These are phyloP conservation scores for Aleiodes testaceus DNA, from an alignment of 2,888 invertebrate genomes.

Conservation along the genomic window DNA sequence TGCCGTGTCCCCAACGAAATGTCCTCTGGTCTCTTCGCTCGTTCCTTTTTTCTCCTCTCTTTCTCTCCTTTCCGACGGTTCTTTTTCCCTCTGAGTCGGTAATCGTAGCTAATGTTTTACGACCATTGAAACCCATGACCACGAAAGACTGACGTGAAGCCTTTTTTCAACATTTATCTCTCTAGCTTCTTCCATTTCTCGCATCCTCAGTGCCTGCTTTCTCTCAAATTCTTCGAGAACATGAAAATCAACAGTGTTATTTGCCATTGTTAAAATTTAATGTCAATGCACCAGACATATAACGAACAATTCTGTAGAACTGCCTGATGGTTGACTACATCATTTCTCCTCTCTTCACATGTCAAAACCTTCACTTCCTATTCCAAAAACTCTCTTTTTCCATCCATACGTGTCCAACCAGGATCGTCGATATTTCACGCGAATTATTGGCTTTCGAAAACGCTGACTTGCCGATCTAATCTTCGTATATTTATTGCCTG, in stretches of 20 bases:
- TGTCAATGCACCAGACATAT: constrained; percentile 42
- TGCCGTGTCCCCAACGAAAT: constrained; percentile 14
- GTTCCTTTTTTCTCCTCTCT: not conserved
- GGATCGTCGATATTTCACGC: constrained; percentile 56
- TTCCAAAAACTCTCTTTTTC: constrained; percentile 12
- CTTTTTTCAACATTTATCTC: constrained; percentile 36
- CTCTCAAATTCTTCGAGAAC: not conserved
- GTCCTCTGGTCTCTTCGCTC: constrained; percentile 16
- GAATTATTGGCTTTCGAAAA: constrained; percentile 59
- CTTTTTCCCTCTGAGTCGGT: constrained; percentile 9
- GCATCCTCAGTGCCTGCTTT: not conserved
- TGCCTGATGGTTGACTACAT: constrained; percentile 8
- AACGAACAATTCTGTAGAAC: constrained; percentile 1
- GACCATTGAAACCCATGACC: constrained; percentile 30
- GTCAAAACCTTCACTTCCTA: constrained; percentile 33
- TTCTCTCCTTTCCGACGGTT: constrained; percentile 35
- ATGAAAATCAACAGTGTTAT: constrained; percentile 51
- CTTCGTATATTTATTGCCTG: constrained; percentile 58
- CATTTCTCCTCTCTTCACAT: constrained; percentile 31
- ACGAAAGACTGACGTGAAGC: constrained; percentile 22
- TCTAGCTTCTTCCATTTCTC: constrained; percentile 22
- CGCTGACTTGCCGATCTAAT: constrained; percentile 60
- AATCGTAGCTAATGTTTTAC: constrained; percentile 45
- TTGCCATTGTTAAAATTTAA: constrained; percentile 53
- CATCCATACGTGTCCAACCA: constrained; percentile 36